These are phyloP conservation scores for Lucilia sericata DNA, from an alignment of 1,140 invertebrate genomes.

Conservation along the genomic window DNA sequence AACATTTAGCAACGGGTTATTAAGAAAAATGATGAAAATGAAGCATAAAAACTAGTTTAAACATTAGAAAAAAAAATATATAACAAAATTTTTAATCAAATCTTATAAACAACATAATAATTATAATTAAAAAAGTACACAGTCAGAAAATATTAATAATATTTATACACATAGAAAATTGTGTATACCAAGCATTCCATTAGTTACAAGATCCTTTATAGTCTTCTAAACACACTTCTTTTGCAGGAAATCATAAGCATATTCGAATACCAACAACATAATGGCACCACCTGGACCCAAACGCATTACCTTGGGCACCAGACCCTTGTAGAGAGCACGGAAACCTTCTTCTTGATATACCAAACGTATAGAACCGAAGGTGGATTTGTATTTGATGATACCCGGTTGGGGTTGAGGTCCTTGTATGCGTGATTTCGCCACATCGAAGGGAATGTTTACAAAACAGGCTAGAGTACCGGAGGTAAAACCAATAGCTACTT, in stretches of 20 bases:
- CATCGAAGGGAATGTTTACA: conserved; percentile 95
- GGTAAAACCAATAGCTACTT: conserved; percentile 84
- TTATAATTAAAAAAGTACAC: conserved; percentile 9
- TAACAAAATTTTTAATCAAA: conserved; percentile 20
- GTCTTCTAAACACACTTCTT: conserved; percentile 53
- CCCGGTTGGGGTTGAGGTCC: conserved; percentile 84
- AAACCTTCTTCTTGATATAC: conserved; percentile 92
- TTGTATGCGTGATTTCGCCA: conserved; percentile 94
- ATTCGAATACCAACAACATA: conserved; percentile 89
- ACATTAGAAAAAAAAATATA: background rate
- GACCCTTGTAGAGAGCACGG: conserved; percentile 89
- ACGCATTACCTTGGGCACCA: conserved; percentile 89
- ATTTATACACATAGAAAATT: no score
- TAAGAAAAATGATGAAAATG: background rate
- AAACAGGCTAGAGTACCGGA: conserved; percentile 87
- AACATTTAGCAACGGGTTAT: background rate
- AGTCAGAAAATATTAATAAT: background rate
- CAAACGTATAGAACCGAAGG: conserved; percentile 78
- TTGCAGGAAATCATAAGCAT: conserved; percentile 79
- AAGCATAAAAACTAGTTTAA: background rate
- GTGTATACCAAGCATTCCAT: no score
- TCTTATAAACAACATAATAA: background rate
- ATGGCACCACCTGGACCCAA: conserved; percentile 92
- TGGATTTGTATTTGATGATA: conserved; percentile 82
- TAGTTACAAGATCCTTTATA: background rate